Evolutionary conservation across 2,113 vertebrate genomes (phyloP).

Genomic region (Andinoacara biseriatus): DNA sequence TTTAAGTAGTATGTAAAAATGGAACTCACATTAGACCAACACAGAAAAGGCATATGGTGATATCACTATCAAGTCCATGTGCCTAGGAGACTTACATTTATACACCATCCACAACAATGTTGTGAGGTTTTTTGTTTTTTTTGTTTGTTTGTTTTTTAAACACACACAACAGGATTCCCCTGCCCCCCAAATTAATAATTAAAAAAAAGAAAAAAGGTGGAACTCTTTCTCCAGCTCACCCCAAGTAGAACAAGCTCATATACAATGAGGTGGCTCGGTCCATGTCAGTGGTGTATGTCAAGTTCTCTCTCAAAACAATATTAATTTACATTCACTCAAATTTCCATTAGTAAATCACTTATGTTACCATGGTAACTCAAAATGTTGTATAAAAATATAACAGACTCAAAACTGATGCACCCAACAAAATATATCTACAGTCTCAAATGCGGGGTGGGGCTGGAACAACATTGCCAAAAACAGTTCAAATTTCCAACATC

Average conservation of each 20-base stretch:
- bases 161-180: slow-evolving; percentile 18
- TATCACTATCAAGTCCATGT: slow-evolving; percentile 47
- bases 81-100: slow-evolving; percentile 51
- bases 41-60: slow-evolving; percentile 69
- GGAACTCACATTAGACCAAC: slow-evolving; percentile 58
- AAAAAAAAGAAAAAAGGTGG: background rate
- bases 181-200: background rate
- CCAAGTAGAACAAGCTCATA: slow-evolving; percentile 29
- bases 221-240: slow-evolving; percentile 1
- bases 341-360: slow-evolving; percentile 58
- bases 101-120: slow-evolving; percentile 63
- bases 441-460: slow-evolving; percentile 56
- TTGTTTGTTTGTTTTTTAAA: background rate
- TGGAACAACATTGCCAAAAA: slow-evolving; percentile 30
- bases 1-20: slow-evolving; percentile 54
- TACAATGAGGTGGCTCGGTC: slow-evolving; percentile 41
- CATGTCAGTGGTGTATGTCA: slow-evolving; percentile 25
- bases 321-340: slow-evolving; percentile 65
- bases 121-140: slow-evolving; percentile 18
- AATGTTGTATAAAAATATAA: slow-evolving; percentile 77
- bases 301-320: slow-evolving; percentile 53
- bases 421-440: slow-evolving; percentile 68
- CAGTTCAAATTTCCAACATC: slow-evolving; percentile 29
- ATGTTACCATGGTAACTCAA: slow-evolving; percentile 69
- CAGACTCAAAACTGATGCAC: slow-evolving; percentile 63